Evolutionary conservation across 2,888 invertebrate genomes (phyloP), one percentile per base, ranked within the genome.

Genomic region (Troides aeacus): DNA sequence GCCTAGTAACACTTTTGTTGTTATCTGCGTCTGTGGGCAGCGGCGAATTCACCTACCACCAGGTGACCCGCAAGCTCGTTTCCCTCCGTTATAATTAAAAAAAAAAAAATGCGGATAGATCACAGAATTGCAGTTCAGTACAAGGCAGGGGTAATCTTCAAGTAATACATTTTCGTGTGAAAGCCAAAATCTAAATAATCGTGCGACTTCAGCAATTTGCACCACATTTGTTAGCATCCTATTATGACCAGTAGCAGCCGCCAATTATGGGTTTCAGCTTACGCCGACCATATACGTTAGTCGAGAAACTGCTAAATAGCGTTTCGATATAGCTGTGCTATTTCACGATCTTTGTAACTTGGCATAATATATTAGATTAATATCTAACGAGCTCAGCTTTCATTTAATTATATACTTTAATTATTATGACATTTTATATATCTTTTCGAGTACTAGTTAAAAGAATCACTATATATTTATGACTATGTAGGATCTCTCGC

Each of bases 141-240:
- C 30, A 30, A 5, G 1, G 15, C 15, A 4, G 46, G 2, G 46
- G 15, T 1, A n/a, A 53, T 53, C n/a, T n/a, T 53, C 7, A 53
- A 18, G n/a, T 53, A 6, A n/a, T 56, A 56, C 46, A 50, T 58
- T 50, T 36, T 24, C 7, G n/a, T 61, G 39, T 63, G 67, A 60
- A 71, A 74, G 72, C 68, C 69, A 53, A 66, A 73, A 71, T 72
- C 72, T 64, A 68, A 75, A 75, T 74, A 75, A 76, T 73, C 74
- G 71, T 72, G 74, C 58, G 69, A 50, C 72, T 72, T 71, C 65
- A 74, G 79, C 81, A 85, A 85, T 89, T 87, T 83, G 81, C 86
- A 87, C 85, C 83, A 85, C 83, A 87, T 88, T 88, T 82, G 86
- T 84, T 83, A 83, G 81, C 80, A 75, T 75, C 79, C 79, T 83